phyloP scores from a whole-genome alignment of 1,140 invertebrate genomes.

The Ostrea denselamellosa region DNA sequence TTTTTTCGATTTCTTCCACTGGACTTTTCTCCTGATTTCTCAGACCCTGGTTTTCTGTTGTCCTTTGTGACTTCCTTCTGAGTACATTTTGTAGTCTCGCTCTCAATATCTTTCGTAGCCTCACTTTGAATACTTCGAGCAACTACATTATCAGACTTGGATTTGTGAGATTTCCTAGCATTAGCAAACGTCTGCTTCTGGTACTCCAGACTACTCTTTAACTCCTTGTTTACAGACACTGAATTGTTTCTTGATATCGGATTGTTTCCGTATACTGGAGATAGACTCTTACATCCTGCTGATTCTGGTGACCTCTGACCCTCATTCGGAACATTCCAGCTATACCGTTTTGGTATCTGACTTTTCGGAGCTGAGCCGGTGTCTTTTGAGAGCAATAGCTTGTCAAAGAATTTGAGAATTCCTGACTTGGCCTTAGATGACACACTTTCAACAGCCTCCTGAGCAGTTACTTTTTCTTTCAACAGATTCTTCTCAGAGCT shows the following conservation, averaged over 20 bases:
- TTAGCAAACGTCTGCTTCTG: conserved; percentile 18
- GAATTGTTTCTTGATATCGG: no score
- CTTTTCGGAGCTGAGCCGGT: conserved; percentile 8
- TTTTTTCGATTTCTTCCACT: conserved; percentile 35
- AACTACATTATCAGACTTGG: conserved; percentile 5
- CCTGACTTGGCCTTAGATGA: conserved; percentile 50
- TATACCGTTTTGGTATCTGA: conserved; percentile 31
- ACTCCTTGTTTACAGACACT: no score
- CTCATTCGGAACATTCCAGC: conserved; percentile 30
- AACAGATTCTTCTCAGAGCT: background rate
- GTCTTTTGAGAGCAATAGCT: conserved; percentile 43
- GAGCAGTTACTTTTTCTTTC: background rate
- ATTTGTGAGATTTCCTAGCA: background rate
- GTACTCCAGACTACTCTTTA: conserved; percentile 8
- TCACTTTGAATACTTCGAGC: conserved; percentile 34
- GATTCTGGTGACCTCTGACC: conserved; percentile 23
- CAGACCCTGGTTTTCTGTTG: background rate
- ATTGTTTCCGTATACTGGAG: conserved; percentile 5
- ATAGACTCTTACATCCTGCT: conserved; percentile 15
- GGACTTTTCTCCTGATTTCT: conserved; percentile 1
- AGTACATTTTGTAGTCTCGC: background rate
- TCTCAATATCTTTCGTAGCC: background rate
- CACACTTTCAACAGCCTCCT: background rate
- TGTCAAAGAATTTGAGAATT: conserved; percentile 54
- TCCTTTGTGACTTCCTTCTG: background rate